phyloP scores from a whole-genome alignment of 2,888 invertebrate species.

The Altica lythri region DNA sequence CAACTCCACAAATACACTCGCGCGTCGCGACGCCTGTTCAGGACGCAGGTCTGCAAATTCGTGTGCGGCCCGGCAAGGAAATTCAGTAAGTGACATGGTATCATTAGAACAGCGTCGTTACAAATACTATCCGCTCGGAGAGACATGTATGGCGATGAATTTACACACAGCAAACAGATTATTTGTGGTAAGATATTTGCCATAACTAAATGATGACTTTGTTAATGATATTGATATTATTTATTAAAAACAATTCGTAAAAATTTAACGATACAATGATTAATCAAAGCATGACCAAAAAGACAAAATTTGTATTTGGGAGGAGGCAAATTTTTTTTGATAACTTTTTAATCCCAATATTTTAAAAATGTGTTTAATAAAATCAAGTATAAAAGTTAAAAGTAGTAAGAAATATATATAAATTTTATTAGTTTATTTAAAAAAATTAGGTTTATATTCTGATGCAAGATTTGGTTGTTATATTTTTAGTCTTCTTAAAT shows the following conservation, averaged over 20 bases:
- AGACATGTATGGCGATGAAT: constrained; percentile 74
- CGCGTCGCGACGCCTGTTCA: constrained; percentile 22
- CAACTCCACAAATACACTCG: background rate
- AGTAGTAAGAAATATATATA: too few relatives aligned
- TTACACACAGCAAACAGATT: constrained; percentile 61
- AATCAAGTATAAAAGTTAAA: too few relatives aligned
- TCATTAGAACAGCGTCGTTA: constrained; percentile 51
- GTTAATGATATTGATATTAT: background rate
- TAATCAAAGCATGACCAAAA: background rate
- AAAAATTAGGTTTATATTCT: too few relatives aligned
- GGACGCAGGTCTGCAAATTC: constrained; percentile 13
- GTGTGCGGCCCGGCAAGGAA: constrained; percentile 19
- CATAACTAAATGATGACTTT: constrained; percentile 3
- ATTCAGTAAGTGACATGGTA: constrained; percentile 57
- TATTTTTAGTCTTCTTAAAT: too few relatives aligned
- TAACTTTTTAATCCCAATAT: too few relatives aligned
- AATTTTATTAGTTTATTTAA: too few relatives aligned
- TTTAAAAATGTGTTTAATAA: too few relatives aligned
- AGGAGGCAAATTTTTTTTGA: background rate
- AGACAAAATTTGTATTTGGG: background rate
- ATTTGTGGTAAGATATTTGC: constrained; percentile 54
- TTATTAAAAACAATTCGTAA: background rate
- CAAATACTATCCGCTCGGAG: constrained; percentile 62
- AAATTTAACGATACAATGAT: background rate
- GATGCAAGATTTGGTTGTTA: too few relatives aligned